Evolutionary conservation across 2,797 vertebrate genomes (phyloP).

Genomic region (Thalassophryne amazonica): DNA sequence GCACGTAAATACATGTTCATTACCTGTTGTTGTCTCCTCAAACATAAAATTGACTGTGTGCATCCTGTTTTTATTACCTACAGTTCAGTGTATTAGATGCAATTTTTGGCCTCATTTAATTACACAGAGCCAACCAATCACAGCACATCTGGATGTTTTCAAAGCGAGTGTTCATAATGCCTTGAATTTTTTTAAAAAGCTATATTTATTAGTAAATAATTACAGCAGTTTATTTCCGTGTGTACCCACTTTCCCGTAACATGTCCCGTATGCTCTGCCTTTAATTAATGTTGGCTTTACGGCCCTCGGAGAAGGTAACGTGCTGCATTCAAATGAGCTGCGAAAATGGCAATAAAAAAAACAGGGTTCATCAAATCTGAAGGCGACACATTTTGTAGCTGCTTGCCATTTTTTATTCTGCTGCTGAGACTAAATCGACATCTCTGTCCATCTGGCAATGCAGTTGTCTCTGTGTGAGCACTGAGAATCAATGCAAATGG

Average conservation of each 20-base stretch:
- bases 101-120: constrained; percentile 10
- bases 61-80: constrained; percentile 6
- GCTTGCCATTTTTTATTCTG: background rate
- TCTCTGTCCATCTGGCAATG: background rate
- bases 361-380: constrained; percentile 20
- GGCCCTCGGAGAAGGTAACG: background rate
- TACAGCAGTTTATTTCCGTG: background rate
- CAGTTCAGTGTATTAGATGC: background rate
- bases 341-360: constrained; percentile 3
- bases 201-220: background rate
- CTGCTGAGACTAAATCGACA: constrained; percentile 20
- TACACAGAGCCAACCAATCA: background rate
- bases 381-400: constrained; percentile 3
- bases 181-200: background rate
- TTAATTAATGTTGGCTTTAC: constrained; percentile 12
- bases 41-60: constrained; percentile 6
- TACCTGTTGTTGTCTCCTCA: constrained; percentile 34
- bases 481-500: constrained; percentile 16
- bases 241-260: background rate
- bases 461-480: background rate
- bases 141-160: background rate
- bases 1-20: constrained; percentile 47
- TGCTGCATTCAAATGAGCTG: constrained; percentile 2
- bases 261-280: background rate
- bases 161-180: background rate